Conservation (phyloP, 2,888 invertebrate genomes). For the Pharmacophagus antenor region DNA sequence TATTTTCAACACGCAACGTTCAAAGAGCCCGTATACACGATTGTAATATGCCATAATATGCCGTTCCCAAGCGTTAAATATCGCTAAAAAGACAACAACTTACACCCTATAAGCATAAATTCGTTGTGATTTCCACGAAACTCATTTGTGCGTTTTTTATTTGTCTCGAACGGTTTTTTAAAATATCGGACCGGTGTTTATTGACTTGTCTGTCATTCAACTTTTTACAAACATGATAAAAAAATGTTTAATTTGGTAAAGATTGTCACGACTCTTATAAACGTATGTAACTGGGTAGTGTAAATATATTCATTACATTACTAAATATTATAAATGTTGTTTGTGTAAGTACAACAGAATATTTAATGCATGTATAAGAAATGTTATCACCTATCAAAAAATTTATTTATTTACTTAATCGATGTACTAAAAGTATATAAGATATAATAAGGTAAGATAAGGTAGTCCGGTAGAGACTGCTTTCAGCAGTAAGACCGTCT, state of each 20-base stretch:
- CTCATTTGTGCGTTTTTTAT: conserved; percentile 15
- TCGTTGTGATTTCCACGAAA: conserved; percentile 12
- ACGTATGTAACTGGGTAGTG: background rate
- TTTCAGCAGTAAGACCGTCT: too few species aligned
- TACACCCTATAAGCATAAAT: conserved; percentile 19
- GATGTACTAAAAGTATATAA: too few species aligned
- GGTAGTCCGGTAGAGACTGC: too few species aligned
- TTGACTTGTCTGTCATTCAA: conserved; percentile 7
- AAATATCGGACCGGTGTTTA: conserved; percentile 4
- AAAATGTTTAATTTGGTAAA: conserved; percentile 9
- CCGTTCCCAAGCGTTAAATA: conserved; percentile 40
- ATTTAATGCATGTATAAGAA: background rate
- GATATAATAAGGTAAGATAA: too few species aligned
- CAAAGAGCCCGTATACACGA: conserved; percentile 48
- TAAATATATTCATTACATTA: background rate
- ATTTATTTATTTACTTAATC: too few species aligned
- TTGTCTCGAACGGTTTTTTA: conserved; percentile 8
- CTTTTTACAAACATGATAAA: conserved; percentile 11
- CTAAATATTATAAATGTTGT: background rate
- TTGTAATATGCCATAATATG: conserved; percentile 52
- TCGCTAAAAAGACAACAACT: conserved; percentile 26
- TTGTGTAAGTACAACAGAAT: background rate
- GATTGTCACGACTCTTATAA: background rate
- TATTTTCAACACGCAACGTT: conserved; percentile 70
- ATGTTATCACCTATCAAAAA: too few species aligned